Base-by-base conservation (phyloP, 2,113 vertebrate genomes). In the Chrysochloris asiatica region DNA sequence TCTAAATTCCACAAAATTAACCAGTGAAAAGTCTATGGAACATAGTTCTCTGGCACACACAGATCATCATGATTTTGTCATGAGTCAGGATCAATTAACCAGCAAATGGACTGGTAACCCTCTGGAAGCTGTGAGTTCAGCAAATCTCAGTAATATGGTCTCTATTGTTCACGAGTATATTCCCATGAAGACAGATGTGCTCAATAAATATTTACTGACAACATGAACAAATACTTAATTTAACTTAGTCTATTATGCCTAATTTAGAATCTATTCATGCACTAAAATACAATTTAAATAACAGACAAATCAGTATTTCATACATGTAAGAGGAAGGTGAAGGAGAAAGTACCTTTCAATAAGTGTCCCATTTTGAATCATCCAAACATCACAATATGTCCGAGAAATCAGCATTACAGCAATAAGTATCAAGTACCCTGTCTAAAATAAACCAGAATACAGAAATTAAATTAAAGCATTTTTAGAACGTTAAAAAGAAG, bases 351-450 rank as follows among this genome's bases (percentile, higher is more conserved):
- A 99, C 99, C 99, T 99, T 98, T 99, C 99, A 95, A 99, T 99
- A 97, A 99, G 98, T 79, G 99, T 99, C 82, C 99, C 99, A 84
- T 99, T 99, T 88, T 99, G 99, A 98, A 99, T 99, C 99, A 99
- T 99, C 99, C 99, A 99, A 78, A 99, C 99, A 61, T 99, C 99
- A 97, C 99, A 99, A 71, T 99, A 99, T 4, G 99, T 99, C 93
- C 99, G 98, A 89, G 98, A 95, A 75, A 99, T 98, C 96, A 99
- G 97, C 99, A 98, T 99, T 86, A 97, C 96, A 61, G 99, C 99
- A 91, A 99, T 99, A 61, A 99, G 96, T 94, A 99, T 2, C 90
- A 99, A 98, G 97, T 99, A 99, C 83, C 98, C 99, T 38, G 98
- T 98, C 99, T 99, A 95, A 85, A 93, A 96, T 52, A 97, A 95